Conservation (phyloP, 2,797 vertebrate species). For the Hybognathus amarus region DNA sequence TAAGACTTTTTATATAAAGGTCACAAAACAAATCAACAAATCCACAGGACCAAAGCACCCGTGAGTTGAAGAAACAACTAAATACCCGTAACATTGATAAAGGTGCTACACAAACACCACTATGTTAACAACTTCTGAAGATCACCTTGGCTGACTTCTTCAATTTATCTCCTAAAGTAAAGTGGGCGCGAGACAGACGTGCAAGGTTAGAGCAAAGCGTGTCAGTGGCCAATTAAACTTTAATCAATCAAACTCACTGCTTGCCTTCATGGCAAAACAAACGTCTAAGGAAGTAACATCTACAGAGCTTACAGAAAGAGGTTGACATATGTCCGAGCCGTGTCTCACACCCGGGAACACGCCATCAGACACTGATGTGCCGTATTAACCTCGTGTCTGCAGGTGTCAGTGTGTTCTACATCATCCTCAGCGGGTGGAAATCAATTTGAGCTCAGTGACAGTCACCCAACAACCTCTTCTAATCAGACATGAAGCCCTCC, state of each 20-base stretch:
- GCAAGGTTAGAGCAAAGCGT: constrained; percentile 30
- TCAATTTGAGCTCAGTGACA: constrained; percentile 48
- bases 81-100: background rate
- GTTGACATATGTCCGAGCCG: background rate
- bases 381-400: background rate
- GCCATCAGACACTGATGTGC: constrained; percentile 15
- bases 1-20: background rate
- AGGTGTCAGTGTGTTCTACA: constrained; percentile 5
- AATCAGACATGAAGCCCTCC: constrained; percentile 27
- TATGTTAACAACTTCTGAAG: constrained; percentile 7
- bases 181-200: background rate
- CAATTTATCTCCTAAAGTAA: constrained; percentile 21
- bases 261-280: constrained; percentile 43
- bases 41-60: too few species aligned
- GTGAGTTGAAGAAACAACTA: too few species aligned
- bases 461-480: constrained; percentile 26
- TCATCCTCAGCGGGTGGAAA: constrained; percentile 21
- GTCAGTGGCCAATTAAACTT: constrained; percentile 55
- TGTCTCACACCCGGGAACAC: constrained; percentile 6
- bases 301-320: background rate
- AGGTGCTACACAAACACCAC: background rate
- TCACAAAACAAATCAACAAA: too few species aligned
- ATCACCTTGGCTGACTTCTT: constrained; percentile 32
- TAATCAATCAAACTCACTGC: constrained; percentile 65
- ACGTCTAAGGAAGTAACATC: constrained; percentile 25